A percentile compares a stretch with the other conserved stretches of the same genome.
Conservation (phyloP, 92 coral and sea anemone species). For the Plumapathes pennacea region DNA sequence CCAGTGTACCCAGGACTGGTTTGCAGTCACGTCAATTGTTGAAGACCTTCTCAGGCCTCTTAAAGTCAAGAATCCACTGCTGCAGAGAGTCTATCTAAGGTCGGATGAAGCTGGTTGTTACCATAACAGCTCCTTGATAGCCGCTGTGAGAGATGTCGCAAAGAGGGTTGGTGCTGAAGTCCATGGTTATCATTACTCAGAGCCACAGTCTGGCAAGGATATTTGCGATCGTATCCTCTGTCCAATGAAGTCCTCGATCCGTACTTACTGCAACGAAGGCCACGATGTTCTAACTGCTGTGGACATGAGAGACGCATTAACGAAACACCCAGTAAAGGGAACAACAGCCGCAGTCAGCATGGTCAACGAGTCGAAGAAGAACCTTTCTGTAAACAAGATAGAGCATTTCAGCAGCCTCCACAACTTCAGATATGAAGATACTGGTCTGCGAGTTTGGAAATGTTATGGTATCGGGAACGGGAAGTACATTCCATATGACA, state of each 20-base stretch:
- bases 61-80: slow-evolving; percentile 44
- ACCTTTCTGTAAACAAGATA: slow-evolving; percentile 36
- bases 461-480: slow-evolving; percentile 62
- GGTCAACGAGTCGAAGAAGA: slow-evolving; percentile 48
- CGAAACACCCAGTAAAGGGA: slow-evolving; percentile 67
- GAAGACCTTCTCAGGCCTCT: slow-evolving; percentile 61
- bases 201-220: slow-evolving; percentile 76
- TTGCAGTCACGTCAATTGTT: slow-evolving; percentile 62
- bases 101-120: slow-evolving; percentile 82
- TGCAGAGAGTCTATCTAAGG: slow-evolving; percentile 50
- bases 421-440: slow-evolving; percentile 53
- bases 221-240: slow-evolving; percentile 72
- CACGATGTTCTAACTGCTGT: slow-evolving; percentile 69
- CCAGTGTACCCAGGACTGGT: slow-evolving; percentile 82
- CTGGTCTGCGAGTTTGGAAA: slow-evolving; percentile 68
- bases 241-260: slow-evolving; percentile 68
- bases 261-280: slow-evolving; percentile 69
- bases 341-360: slow-evolving; percentile 69
- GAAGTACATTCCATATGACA: slow-evolving; percentile 35
- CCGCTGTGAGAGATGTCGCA: slow-evolving; percentile 57
- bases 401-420: slow-evolving; percentile 50
- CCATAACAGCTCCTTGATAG: slow-evolving; percentile 62
- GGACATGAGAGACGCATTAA: slow-evolving; percentile 73
- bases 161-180: slow-evolving; percentile 52
- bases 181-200: slow-evolving; percentile 64